A percentile compares a stretch with the other conserved stretches of the same genome.
phyloP scores from a whole-genome alignment of 2,888 invertebrate genomes.

The Agrochola circellaris region DNA sequence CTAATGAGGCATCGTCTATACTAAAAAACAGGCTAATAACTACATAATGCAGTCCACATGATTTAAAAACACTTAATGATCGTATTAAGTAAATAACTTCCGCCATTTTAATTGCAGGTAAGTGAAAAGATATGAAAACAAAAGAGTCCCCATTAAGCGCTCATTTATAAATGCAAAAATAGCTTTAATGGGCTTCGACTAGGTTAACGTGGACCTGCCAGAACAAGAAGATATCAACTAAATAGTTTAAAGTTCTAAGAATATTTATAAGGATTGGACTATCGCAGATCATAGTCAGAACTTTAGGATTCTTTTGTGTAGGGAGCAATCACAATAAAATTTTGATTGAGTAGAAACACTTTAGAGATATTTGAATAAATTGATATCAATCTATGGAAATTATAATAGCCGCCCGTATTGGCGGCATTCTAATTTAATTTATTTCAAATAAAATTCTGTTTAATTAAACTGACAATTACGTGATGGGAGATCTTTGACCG shows the following conservation, averaged over 20 bases:
- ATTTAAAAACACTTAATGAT: conserved; percentile 14
- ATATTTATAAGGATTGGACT: neutral
- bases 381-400: neutral
- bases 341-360: neutral
- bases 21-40: conserved; percentile 9
- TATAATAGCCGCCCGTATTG: neutral
- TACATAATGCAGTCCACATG: conserved; percentile 1
- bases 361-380: neutral
- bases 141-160: conserved; percentile 75
- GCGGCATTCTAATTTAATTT: neutral
- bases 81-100: conserved; percentile 42
- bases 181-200: conserved; percentile 66
- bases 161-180: conserved; percentile 82
- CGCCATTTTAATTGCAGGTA: conserved; percentile 66
- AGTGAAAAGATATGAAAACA: conserved; percentile 74
- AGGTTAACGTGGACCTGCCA: conserved; percentile 68
- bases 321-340: neutral
- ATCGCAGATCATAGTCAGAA: neutral
- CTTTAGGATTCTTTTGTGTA: neutral
- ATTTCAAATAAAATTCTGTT: neutral
- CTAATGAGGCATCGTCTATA: neutral
- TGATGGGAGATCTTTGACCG: neutral
- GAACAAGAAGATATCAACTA: neutral
- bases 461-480: neutral
- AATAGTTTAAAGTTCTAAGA: neutral